Evolutionary conservation across 2,797 vertebrate species (phyloP), one percentile per base, ranked within the genome.

Genomic region (Ispidina picta): DNA sequence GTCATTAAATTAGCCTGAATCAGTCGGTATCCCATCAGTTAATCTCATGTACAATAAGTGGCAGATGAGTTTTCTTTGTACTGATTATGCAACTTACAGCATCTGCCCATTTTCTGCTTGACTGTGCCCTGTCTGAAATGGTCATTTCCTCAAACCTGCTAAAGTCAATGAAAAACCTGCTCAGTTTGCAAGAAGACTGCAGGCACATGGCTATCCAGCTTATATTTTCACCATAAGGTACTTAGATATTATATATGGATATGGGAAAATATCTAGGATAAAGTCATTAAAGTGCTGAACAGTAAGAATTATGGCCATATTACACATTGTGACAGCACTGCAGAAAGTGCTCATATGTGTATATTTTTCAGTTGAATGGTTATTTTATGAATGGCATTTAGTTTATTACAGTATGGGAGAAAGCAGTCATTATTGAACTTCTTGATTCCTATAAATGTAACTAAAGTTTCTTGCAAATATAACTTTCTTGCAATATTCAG

Each of bases 41-140:
- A 94, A 91, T 94, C 81, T 96, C 51, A 26, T 80, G 39, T 95
- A 65, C 90, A 92, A 66, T 89, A 89, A 84, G 94, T 94, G 92
- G 66, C 89, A 97, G 89, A 90, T 94, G 88, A 95, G 35, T 93
- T 87, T 96, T 97, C 88, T 79, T 97, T 92, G 12, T 93, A 90
- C 85, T 89, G 73, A 91, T 96, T 95, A 95, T 90, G 89, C 64
- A 96, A 94, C 55, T 79, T 89, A 73, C 68, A 93, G 44, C 95
- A 97, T 96, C 95, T 97, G 94, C 83, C 92, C 44, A 86, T 96
- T 97, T 97, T 96, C 93, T 96, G 86, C 84, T 96, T 96, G 71
- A 80, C 95, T 96, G 83, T 90, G 33, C 66, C 89, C 74, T 95
- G 91, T 96, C 93, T 94, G 85, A 97, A 95, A 84, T 68, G 85